Base-by-base conservation (phyloP, 2,113 vertebrate genomes). In the Sinocyclocheilus anshuiensis region DNA sequence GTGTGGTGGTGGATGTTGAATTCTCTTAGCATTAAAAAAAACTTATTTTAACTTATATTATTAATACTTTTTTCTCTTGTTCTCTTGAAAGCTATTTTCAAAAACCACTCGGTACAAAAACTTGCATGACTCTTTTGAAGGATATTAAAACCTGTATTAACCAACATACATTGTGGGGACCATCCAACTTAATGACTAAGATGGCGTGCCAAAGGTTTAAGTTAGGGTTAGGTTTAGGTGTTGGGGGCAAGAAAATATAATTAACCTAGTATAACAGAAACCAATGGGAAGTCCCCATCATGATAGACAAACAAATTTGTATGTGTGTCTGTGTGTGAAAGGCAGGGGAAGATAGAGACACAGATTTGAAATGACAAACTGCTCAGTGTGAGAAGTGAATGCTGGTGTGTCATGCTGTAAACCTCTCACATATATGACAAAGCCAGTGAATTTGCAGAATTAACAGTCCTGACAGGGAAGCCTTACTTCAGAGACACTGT, bases 371-470 rank as follows among this genome's bases (percentile, higher is more conserved):
- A 72, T 57, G 26, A 57, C 65, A 72, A 24, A 55, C 29, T 53
- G 65, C 81, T 55, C 42, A 80, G 77, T 74, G 53, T 65, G 67
- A 6, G 77, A 80, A 39, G 65, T 50, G 69, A 78, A 75, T 65
- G 67, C 55, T 80, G 83, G 39, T n/a, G 53, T 74, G 26, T 84
- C 82, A 84, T 42, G 39, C 65, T 81, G 77, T 45, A 81, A 86
- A 45, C 53, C 72, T 72, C 24, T 79, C 48, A 79, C 36, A 72
- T 48, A 79, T 48, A 69, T 79, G 61, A 79, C 11, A 67, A 81
- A 67, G 79, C 18, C 1, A 83, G 22, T 36, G 65, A 55, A 42
- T 71, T 71, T 71, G 45, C 63, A 80, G 50, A 26, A 81, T 81
- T 55, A 72, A 74, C 50, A 59, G 6, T 79, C 29, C 50, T 78